Evolutionary conservation across 1,140 invertebrate species (phyloP).

Genomic region (Cryptotermes secundus): DNA sequence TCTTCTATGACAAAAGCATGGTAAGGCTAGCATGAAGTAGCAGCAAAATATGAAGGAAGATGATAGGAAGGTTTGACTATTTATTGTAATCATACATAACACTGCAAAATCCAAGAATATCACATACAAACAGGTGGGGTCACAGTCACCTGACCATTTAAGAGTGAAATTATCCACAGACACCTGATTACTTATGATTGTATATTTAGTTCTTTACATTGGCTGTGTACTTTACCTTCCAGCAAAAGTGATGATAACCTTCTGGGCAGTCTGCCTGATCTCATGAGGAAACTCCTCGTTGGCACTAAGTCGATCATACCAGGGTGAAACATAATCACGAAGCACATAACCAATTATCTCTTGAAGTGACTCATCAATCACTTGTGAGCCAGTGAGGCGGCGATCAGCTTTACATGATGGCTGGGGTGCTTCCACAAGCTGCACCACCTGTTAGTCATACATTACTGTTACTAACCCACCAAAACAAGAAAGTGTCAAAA

Average conservation of each 20-base stretch:
- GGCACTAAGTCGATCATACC: constrained; percentile 50
- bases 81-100: too few relatives aligned
- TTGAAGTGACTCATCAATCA: constrained; percentile 70
- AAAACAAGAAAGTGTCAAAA: not conserved
- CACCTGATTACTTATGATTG: too few relatives aligned
- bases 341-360: constrained; percentile 73
- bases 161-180: too few relatives aligned
- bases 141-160: too few relatives aligned
- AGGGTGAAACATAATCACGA: constrained; percentile 76
- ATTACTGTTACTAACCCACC: not conserved
- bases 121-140: too few relatives aligned
- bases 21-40: too few relatives aligned
- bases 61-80: too few relatives aligned
- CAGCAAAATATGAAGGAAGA: too few relatives aligned
- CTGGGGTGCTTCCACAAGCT: constrained; percentile 2
- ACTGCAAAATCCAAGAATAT: too few relatives aligned
- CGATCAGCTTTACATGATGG: constrained; percentile 48
- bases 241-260: constrained; percentile 56
- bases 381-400: constrained; percentile 63
- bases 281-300: constrained; percentile 57
- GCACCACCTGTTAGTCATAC: constrained; percentile 26
- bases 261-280: constrained; percentile 53
- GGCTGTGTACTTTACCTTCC: constrained; percentile 4
- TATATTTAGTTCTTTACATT: too few relatives aligned
- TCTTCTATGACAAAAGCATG: too few relatives aligned